Conservation (phyloP, 2,113 vertebrate genomes). For the Heterocephalus glaber region DNA sequence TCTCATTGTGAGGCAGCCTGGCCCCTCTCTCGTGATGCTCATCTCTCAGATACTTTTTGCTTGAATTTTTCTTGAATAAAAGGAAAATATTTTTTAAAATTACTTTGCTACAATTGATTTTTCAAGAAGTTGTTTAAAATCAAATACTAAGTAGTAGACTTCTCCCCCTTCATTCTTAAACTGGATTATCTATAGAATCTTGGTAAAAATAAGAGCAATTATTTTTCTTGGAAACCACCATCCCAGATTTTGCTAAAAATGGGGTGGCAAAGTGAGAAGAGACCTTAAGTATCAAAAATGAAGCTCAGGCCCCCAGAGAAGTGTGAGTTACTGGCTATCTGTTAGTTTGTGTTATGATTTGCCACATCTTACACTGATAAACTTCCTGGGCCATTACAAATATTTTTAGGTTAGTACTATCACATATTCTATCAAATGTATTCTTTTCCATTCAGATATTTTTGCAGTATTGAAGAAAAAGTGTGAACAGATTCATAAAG, state of each 20-base stretch:
- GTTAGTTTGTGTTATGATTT: neutral
- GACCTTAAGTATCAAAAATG: neutral
- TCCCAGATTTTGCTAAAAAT: neutral
- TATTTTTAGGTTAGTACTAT: neutral
- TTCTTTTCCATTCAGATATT: constrained; percentile 86
- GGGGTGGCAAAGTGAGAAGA: neutral
- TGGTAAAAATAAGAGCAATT: neutral
- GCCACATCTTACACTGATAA: neutral
- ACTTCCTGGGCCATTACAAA: neutral
- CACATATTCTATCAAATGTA: neutral
- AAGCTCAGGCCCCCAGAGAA: neutral
- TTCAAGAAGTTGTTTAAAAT: neutral
- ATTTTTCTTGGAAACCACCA: neutral
- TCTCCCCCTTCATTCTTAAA: constrained; percentile 18
- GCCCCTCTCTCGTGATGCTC: neutral
- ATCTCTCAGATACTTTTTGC: neutral
- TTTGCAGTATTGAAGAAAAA: constrained; percentile 91
- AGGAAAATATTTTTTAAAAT: neutral
- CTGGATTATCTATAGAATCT: neutral
- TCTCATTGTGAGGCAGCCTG: no score
- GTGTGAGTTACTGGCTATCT: rapidly evolving
- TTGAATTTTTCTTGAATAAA: neutral
- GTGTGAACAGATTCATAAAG: constrained; percentile 89
- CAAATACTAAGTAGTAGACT: neutral
- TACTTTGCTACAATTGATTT: neutral